Percentiles rank a stretch among this genome's conserved stretches.
phyloP scores from a whole-genome alignment of 2,888 invertebrate species.

The Gryllus longicercus region DNA sequence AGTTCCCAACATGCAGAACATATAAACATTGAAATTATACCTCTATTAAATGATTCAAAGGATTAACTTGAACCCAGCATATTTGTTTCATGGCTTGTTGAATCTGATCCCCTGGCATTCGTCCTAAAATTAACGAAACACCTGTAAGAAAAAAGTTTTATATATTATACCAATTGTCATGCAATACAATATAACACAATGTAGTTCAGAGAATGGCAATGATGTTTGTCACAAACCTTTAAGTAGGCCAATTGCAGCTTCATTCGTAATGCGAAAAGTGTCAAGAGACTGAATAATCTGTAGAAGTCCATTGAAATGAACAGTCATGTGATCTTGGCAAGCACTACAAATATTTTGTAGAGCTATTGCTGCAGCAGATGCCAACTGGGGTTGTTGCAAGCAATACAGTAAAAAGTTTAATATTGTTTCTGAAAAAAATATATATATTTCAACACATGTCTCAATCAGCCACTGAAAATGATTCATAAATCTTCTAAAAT shows the following conservation, averaged over 20 bases:
- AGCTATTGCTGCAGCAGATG: slow-evolving; percentile 77
- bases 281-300: slow-evolving; percentile 72
- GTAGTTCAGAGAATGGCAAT: slow-evolving; percentile 40
- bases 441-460: too few species aligned
- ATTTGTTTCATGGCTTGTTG: slow-evolving; percentile 71
- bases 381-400: slow-evolving; percentile 68
- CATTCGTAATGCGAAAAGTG: slow-evolving; percentile 67
- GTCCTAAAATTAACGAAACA: slow-evolving; percentile 60
- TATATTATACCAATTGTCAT: too few species aligned
- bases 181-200: slow-evolving; percentile 38
- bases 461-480: too few species aligned
- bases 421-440: slow-evolving; percentile 61
- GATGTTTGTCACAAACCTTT: slow-evolving; percentile 58
- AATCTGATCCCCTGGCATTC: slow-evolving; percentile 57
- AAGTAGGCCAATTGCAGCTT: slow-evolving; percentile 69
- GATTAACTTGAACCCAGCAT: slow-evolving; percentile 70
- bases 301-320: slow-evolving; percentile 68
- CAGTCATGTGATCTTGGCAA: slow-evolving; percentile 73
- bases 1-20: too few species aligned
- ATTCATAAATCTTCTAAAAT: too few species aligned
- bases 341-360: slow-evolving; percentile 81
- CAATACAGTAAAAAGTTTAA: slow-evolving; percentile 74
- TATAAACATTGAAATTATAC: slow-evolving; percentile 38
- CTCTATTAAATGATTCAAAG: slow-evolving; percentile 62
- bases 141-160: slow-evolving; percentile 46